These are phyloP conservation scores for Agonopterix arenella DNA, from an alignment of 2,888 invertebrate species.

Conservation along the genomic window DNA sequence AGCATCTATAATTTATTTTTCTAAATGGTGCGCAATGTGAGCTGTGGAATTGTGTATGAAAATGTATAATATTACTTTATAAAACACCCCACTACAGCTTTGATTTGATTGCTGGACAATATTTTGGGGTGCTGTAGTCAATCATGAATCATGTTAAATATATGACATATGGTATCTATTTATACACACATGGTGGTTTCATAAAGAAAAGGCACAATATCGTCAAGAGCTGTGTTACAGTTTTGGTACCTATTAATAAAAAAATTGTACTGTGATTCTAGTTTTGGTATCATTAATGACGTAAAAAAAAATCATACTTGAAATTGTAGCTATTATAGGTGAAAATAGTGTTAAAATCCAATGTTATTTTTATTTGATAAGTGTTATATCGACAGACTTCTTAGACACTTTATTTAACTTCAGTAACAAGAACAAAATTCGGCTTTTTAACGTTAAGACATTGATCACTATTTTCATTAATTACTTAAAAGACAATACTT, in stretches of 20 bases:
- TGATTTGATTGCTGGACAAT: slow-evolving; percentile 60
- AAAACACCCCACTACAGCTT: slow-evolving; percentile 49
- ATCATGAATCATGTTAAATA: slow-evolving; percentile 52
- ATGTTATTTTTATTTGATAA: slow-evolving; percentile 6
- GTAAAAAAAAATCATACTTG: background rate
- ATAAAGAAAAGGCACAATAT: slow-evolving; percentile 50
- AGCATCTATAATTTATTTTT: slow-evolving; percentile 76
- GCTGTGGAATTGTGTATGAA: slow-evolving; percentile 73
- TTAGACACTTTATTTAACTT: no score
- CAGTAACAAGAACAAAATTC: no score
- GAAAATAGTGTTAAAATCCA: slow-evolving; percentile 5
- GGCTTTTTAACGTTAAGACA: no score
- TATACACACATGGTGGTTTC: slow-evolving; percentile 46
- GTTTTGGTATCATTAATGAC: background rate
- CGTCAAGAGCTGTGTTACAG: slow-evolving; percentile 42
- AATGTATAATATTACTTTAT: slow-evolving; percentile 51
- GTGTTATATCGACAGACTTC: background rate
- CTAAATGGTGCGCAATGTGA: slow-evolving; percentile 73
- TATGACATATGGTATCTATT: slow-evolving; percentile 51
- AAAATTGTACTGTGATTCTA: background rate
- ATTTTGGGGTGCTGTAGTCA: slow-evolving; percentile 67
- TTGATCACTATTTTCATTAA: no score
- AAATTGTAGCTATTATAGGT: background rate
- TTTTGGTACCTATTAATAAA: slow-evolving; percentile 24
- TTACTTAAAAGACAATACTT: no score